Evolutionary conservation across 2,113 vertebrate genomes (phyloP).

Genomic region (Polypterus bichir): DNA sequence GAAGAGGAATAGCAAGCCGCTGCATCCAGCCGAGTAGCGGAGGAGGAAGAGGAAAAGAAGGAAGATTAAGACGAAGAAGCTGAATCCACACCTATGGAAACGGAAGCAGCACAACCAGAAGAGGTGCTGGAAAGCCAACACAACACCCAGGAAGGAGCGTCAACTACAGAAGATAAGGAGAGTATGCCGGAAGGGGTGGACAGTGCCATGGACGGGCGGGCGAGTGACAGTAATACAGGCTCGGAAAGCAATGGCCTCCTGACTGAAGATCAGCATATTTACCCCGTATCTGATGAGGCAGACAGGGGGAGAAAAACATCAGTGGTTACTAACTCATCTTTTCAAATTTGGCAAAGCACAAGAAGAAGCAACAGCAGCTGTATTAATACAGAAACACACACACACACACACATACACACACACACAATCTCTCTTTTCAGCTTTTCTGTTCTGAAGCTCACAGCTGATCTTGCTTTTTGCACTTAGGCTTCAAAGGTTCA

Average conservation of each 20-base stretch:
- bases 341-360: no score
- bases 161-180: conserved; percentile 63
- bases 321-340: no score
- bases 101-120: conserved; percentile 58
- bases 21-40: conserved; percentile 21
- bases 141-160: conserved; percentile 58
- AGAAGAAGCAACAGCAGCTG: no score
- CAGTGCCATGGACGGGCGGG: conserved; percentile 66
- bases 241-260: conserved; percentile 64
- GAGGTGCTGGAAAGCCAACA: conserved; percentile 55
- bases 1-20: neutral
- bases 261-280: conserved; percentile 54
- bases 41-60: conserved; percentile 39
- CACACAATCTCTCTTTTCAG: no score
- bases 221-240: conserved; percentile 68
- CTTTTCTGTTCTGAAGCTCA: no score
- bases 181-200: conserved; percentile 61
- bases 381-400: no score
- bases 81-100: conserved; percentile 63
- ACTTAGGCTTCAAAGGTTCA: no score
- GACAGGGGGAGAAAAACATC: conserved; percentile 50
- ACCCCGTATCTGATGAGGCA: conserved; percentile 46
- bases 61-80: conserved; percentile 69
- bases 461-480: no score
- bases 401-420: no score